Percentiles rank a stretch among this genome's conserved stretches.
Evolutionary conservation across 2,797 vertebrate genomes (phyloP).

Genomic region (Sylvilagus floridanus): DNA sequence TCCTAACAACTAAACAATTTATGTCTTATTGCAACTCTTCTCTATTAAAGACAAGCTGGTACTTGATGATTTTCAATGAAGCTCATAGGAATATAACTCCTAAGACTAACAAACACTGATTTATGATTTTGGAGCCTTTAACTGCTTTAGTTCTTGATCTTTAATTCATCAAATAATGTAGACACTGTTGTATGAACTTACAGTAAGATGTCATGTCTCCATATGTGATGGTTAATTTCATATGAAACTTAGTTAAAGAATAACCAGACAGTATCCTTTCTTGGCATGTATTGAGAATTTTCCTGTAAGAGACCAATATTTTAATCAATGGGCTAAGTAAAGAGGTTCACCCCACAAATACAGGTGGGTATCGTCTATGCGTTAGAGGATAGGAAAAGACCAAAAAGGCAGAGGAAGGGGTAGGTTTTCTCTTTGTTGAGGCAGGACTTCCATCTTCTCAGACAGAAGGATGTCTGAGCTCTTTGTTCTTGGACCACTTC

Average conservation of each 20-base stretch:
- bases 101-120: not conserved
- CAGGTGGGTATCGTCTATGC: no score
- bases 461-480: not conserved
- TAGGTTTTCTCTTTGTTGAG: not conserved
- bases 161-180: not conserved
- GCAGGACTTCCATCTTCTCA: not conserved
- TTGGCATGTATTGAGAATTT: not conserved
- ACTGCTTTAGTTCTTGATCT: not conserved
- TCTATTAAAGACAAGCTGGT: not conserved
- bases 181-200: not conserved
- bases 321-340: not conserved
- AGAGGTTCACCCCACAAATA: not conserved
- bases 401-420: not conserved
- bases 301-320: not conserved
- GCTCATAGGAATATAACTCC: not conserved
- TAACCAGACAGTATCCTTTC: not conserved
- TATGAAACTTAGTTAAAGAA: not conserved
- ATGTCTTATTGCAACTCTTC: not conserved
- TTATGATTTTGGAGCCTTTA: not conserved
- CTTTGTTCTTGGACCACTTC: no score
- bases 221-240: not conserved
- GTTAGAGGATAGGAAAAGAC: not conserved
- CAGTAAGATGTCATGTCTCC: not conserved
- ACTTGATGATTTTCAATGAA: not conserved
- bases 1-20: not conserved